A percentile compares a stretch with the other conserved stretches of the same genome.
Evolutionary conservation across 2,888 invertebrate genomes (phyloP).

Genomic region (Melinaea menophilus): DNA sequence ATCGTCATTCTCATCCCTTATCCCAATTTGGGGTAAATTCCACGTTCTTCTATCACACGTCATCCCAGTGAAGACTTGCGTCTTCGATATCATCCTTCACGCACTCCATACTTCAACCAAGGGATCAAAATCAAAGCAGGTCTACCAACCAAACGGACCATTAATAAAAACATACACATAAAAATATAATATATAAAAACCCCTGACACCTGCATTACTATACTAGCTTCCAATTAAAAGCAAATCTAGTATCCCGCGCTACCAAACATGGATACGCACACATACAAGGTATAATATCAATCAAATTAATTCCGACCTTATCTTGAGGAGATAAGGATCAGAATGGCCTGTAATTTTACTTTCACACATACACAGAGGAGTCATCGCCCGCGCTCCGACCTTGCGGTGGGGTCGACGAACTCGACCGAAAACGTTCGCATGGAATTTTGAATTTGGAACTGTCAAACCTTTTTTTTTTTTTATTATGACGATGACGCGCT

Average conservation of each 20-base stretch:
- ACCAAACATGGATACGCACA: conserved; percentile 27
- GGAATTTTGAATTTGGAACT: conserved; percentile 29
- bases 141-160: background rate
- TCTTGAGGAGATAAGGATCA: conserved; percentile 21
- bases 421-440: conserved; percentile 48
- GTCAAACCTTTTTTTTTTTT: conserved; percentile 39
- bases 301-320: conserved; percentile 30
- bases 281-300: conserved; percentile 30
- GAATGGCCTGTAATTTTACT: conserved; percentile 23
- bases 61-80: no score
- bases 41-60: no score
- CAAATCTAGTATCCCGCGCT: conserved; percentile 24
- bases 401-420: conserved; percentile 61
- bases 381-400: conserved; percentile 65
- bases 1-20: no score
- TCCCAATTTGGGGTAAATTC: no score
- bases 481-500: background rate
- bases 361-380: conserved; percentile 40
- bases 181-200: background rate
- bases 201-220: conserved; percentile 20
- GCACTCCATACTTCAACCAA: background rate
- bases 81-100: no score
- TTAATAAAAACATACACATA: conserved; percentile 7
- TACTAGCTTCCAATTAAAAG: conserved; percentile 23
- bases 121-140: background rate